Evolutionary conservation across 2,888 invertebrate species (phyloP), one percentile per base, ranked within the genome.

Genomic region (Drepanosiphum platanoidis): DNA sequence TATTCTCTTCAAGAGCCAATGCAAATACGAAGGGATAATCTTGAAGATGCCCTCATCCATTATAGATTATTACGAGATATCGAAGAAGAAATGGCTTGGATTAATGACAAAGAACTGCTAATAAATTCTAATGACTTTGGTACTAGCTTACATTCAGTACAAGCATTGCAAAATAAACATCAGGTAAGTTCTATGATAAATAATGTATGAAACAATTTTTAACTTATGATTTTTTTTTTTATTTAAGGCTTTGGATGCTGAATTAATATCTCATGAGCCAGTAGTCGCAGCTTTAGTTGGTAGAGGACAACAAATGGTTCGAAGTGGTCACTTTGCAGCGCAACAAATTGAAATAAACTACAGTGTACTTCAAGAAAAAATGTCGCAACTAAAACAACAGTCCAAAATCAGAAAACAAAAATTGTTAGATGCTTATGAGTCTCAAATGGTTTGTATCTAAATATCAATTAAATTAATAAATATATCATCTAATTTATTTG

Each of bases 31-130:
- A 92, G 96, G 64, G 98, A 98, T 88, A 96, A 97, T 89, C 91
- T 99, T 61, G 96, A 97, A 89, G 98, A 98, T 87, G 96, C 98
- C 0, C 92, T 94, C 4, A 91, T 95, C 72, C 90, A 98, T 87
- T 97, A 97, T 89, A 95, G 97, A 89, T 97, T 97, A 91, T 92
- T 95, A 72, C 92, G 97, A 36, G 98, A 98, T 89, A 95, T 97
- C 0, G 96, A 97, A 86, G 98, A 98, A 89, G 98, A 98, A 90
- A 89, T 96, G 82, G 93, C 94, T 87, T 99, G 98, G 98, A 90
- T 98, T n/a, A 91, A 92, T 7, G 95, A 96, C 88, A 94, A 95
- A 88, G 93, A 94, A 88, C 92, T 93, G 0, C 89, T 94, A 9
- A 95, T 94, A 0, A 92, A 92, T 3, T 94, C 94, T 0, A 92